These are phyloP conservation scores for Chromis chromis DNA, from an alignment of 2,797 vertebrate genomes.

Conservation along the genomic window DNA sequence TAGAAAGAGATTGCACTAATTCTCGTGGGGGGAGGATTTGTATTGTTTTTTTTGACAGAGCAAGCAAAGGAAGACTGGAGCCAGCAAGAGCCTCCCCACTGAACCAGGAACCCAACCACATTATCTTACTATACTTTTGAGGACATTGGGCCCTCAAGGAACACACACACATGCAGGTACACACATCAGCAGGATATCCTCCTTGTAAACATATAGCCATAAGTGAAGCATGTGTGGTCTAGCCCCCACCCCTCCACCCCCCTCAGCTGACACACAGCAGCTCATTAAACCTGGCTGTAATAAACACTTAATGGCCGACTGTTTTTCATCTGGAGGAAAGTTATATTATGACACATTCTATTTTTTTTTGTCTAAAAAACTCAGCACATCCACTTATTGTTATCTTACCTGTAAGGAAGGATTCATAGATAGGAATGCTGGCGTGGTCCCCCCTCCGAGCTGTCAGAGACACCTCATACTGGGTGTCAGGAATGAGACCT, in stretches of 20 bases:
- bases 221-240: constrained; percentile 54
- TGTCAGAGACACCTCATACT: constrained; percentile 91
- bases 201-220: constrained; percentile 40
- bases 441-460: constrained; percentile 87
- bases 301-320: constrained; percentile 6
- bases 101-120: neutral
- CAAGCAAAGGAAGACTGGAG: too few species aligned
- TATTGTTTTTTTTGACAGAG: too few species aligned
- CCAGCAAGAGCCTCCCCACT: neutral
- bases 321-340: constrained; percentile 12
- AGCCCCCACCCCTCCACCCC: constrained; percentile 7
- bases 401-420: constrained; percentile 91
- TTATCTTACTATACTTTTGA: neutral
- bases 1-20: too few species aligned
- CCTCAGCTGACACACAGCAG: constrained; percentile 1
- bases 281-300: constrained; percentile 31
- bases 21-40: too few species aligned
- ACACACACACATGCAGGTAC: neutral
- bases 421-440: constrained; percentile 88
- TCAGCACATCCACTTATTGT: neutral
- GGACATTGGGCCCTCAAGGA: neutral
- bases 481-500: constrained; percentile 90
- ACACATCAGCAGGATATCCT: constrained; percentile 36
- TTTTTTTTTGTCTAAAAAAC: neutral
- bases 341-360: neutral